These are phyloP conservation scores for Dromococcyx pavoninus DNA, from an alignment of 2,797 vertebrate genomes.

Conservation along the genomic window DNA sequence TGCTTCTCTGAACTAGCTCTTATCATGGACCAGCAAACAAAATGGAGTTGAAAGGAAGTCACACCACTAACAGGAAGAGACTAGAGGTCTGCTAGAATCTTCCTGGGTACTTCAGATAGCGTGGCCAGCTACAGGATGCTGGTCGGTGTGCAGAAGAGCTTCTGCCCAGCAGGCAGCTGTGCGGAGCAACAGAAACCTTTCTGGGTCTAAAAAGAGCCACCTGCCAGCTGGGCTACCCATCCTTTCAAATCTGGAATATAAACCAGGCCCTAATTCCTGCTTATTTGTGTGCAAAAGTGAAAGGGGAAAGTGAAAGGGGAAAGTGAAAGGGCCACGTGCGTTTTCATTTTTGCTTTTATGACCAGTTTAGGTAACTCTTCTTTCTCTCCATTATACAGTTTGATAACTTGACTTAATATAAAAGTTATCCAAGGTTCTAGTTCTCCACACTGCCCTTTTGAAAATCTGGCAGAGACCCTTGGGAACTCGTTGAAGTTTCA, in stretches of 20 bases:
- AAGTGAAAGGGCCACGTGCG: neutral
- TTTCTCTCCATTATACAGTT: neutral
- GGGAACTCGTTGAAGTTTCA: neutral
- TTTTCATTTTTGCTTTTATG: neutral
- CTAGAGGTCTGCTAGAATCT: neutral
- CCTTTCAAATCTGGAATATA: neutral
- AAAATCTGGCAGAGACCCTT: neutral
- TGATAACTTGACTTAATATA: neutral
- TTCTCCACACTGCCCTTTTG: neutral
- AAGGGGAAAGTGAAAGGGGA: neutral
- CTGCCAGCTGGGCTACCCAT: neutral
- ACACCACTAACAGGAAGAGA: neutral
- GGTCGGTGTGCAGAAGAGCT: neutral
- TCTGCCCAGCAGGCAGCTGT: neutral
- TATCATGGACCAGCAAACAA: neutral
- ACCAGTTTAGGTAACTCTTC: neutral
- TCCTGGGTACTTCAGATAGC: neutral
- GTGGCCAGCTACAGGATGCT: neutral
- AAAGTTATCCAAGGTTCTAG: neutral
- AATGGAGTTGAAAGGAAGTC: neutral
- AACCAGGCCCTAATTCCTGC: neutral
- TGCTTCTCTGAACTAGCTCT: neutral
- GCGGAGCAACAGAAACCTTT: neutral
- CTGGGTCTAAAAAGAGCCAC: neutral
- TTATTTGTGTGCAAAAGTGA: neutral